Conservation (phyloP, 2,113 vertebrate genomes). For the Nyctibius bracteatus region DNA sequence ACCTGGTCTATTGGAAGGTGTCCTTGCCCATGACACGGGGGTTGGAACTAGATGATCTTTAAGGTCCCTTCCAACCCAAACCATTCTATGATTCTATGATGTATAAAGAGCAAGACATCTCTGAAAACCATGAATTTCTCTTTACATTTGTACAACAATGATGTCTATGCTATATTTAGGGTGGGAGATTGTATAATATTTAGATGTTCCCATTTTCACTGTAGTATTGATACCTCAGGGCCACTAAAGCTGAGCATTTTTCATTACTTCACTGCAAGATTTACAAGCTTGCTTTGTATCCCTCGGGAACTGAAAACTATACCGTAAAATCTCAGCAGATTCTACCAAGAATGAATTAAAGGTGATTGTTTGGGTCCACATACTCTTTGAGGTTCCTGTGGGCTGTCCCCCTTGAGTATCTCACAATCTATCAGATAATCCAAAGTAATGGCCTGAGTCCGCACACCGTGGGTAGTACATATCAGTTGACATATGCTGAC, state of each 20-base stretch:
- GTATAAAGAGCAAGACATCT: background rate
- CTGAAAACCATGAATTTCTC: background rate
- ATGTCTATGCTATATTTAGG: background rate
- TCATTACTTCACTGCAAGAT: background rate
- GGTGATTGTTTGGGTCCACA: background rate
- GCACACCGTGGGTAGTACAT: background rate
- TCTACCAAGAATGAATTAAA: background rate
- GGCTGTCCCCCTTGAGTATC: background rate
- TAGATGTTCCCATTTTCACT: background rate
- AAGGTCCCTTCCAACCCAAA: too few relatives aligned
- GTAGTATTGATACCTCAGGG: background rate
- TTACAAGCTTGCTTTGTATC: background rate
- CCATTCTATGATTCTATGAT: too few relatives aligned
- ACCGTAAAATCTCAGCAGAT: background rate
- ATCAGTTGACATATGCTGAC: background rate
- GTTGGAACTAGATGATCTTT: too few relatives aligned
- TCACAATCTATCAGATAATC: background rate
- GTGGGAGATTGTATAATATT: background rate
- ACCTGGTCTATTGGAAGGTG: too few relatives aligned
- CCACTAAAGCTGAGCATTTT: background rate
- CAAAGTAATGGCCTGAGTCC: background rate
- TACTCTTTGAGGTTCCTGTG: background rate
- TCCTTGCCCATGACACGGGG: too few relatives aligned
- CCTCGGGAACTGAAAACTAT: background rate
- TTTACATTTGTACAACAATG: background rate